Conservation (phyloP, 2,113 vertebrate genomes). For the Anas platyrhynchos region DNA sequence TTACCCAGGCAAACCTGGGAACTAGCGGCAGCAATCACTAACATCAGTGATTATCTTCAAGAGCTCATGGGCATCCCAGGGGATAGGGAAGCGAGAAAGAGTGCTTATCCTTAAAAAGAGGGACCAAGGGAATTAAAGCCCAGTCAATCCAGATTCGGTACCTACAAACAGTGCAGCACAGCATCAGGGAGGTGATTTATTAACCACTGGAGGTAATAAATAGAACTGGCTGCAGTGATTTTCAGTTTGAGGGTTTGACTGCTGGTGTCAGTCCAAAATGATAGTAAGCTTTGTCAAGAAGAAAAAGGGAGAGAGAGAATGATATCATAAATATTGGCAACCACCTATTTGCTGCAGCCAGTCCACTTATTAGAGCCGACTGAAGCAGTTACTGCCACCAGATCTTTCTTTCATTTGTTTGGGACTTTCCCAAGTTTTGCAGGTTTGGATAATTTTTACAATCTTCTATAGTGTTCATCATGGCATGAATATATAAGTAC, state of each 20-base stretch:
- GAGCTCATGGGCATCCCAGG: background rate
- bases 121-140: background rate
- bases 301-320: background rate
- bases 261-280: background rate
- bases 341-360: background rate
- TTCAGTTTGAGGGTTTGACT: background rate
- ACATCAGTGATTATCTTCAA: background rate
- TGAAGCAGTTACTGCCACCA: background rate
- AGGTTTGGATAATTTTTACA: background rate
- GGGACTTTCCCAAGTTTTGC: background rate
- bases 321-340: background rate
- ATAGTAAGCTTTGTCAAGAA: background rate
- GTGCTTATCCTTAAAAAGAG: background rate
- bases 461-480: background rate
- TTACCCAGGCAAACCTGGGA: slow-evolving; percentile 3
- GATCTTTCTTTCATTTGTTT: background rate
- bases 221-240: background rate
- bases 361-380: background rate
- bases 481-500: background rate
- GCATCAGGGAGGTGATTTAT: background rate
- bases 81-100: background rate
- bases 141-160: background rate
- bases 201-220: background rate
- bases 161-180: background rate
- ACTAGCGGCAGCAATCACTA: background rate